Evolutionary conservation across 2,113 vertebrate genomes (phyloP), one percentile per base, ranked within the genome.

Genomic region (Chaenogobius annularis): DNA sequence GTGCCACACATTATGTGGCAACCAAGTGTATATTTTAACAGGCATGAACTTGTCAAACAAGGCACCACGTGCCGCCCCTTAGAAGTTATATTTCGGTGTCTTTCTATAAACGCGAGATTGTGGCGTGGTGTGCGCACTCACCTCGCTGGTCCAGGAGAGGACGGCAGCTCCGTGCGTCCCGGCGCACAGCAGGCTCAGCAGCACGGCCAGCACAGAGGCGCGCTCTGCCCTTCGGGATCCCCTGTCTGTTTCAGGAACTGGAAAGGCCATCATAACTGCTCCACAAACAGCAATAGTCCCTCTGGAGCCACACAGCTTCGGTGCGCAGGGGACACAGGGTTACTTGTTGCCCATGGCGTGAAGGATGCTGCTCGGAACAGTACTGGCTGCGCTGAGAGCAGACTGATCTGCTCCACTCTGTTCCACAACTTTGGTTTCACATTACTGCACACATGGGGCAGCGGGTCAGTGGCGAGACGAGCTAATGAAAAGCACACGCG

Each of bases 61-160:
- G 50, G 17, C 50, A 19, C 50, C 50, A 52, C 17, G 50, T 54
- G 50, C 19, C 19, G 7, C 17, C 7, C n/a, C 5, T n/a, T 52
- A n/a, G 48, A 31, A 31, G 50, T 54, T n/a, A n/a, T 1, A 54
- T 54, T 54, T 54, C 50, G 15, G 47, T 17, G 15, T n/a, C 52
- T 23, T 59, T 31, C 22, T 59, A 59, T 59, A 7, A 56, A 26
- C 23, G 10, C 19, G 0, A 4, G 15, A 17, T 13, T 40, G 2
- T 10, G 23, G 68, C 52, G 80, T 17, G 76, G 46, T 79, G 23
- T 40, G 61, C 79, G 67, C 78, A 84, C 92, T 84, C 93, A 94
- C 93, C 93, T 94, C 90, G 69, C 82, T 74, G 55, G 85, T 92
- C 93, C 93, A 87, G 83, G 86, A 85, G 70, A 92, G 90, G 44